These are phyloP conservation scores for Drosophila elegans DNA, from an alignment of 1,140 invertebrate species.

Conservation along the genomic window DNA sequence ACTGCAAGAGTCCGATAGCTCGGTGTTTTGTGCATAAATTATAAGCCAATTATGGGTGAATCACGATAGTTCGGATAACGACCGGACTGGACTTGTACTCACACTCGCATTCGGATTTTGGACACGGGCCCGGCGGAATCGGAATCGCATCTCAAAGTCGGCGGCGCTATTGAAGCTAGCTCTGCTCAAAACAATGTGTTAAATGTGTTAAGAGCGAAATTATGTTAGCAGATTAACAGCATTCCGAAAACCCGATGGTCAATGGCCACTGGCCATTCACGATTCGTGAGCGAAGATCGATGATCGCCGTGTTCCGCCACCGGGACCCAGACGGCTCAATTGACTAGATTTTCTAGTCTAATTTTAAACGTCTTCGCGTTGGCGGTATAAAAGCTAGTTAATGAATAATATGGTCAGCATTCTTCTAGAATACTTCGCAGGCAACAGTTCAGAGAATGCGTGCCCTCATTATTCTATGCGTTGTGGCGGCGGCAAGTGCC, in stretches of 20 bases:
- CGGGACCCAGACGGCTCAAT: slow-evolving; percentile 48
- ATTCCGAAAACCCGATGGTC: slow-evolving; percentile 71
- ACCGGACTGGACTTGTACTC: slow-evolving; percentile 29
- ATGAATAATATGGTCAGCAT: slow-evolving; percentile 62
- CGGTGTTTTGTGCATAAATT: slow-evolving; percentile 69
- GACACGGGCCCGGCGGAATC: slow-evolving; percentile 20
- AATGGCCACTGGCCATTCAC: slow-evolving; percentile 45
- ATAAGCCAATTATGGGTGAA: slow-evolving; percentile 82
- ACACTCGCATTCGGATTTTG: slow-evolving; percentile 4
- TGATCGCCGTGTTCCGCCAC: slow-evolving; percentile 39
- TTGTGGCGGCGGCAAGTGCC: slow-evolving; percentile 63
- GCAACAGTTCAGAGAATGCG: slow-evolving; percentile 60
- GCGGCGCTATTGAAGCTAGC: slow-evolving; percentile 70
- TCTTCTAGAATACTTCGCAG: slow-evolving; percentile 57
- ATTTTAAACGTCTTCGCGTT: slow-evolving; percentile 57
- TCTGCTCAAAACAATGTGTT: slow-evolving; percentile 77
- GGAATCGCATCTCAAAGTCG: slow-evolving; percentile 32
- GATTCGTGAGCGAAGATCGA: slow-evolving; percentile 30
- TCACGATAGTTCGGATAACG: slow-evolving; percentile 56
- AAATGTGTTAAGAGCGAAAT: slow-evolving; percentile 84
- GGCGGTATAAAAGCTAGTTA: slow-evolving; percentile 78
- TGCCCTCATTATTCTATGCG: slow-evolving; percentile 64
- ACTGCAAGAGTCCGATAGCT: slow-evolving; percentile 48
- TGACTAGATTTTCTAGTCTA: slow-evolving; percentile 71
- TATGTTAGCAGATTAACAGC: slow-evolving; percentile 82